phyloP scores from a whole-genome alignment of 2,888 invertebrate species.

The Eupithecia subfuscata region DNA sequence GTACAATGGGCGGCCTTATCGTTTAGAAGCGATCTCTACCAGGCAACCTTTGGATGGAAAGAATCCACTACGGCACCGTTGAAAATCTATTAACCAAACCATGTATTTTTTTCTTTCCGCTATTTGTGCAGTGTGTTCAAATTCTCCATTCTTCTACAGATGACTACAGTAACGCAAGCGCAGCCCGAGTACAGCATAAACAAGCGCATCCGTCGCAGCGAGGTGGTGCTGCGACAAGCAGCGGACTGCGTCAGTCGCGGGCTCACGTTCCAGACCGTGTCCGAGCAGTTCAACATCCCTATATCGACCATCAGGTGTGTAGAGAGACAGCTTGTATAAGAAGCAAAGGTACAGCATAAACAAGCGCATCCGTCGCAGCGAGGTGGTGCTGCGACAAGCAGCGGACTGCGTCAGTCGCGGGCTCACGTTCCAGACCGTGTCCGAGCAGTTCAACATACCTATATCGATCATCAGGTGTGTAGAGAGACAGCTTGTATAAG shows the following conservation, averaged over 20 bases:
- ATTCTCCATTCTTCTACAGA: background rate
- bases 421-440: slow-evolving; percentile 94
- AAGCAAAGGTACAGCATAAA: slow-evolving; percentile 58
- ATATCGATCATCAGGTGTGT: too few species aligned
- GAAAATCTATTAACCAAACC: too few species aligned
- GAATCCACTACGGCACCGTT: too few species aligned
- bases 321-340: background rate
- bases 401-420: slow-evolving; percentile 94
- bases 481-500: background rate
- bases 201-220: slow-evolving; percentile 88
- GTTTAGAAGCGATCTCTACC: too few species aligned
- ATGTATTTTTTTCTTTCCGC: too few species aligned
- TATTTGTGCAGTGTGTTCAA: too few species aligned
- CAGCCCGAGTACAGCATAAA: slow-evolving; percentile 70
- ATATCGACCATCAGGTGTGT: slow-evolving; percentile 90
- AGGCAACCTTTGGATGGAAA: too few species aligned
- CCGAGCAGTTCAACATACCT: too few species aligned
- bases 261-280: slow-evolving; percentile 94
- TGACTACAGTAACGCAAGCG: slow-evolving; percentile 33
- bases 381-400: slow-evolving; percentile 90
- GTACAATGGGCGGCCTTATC: too few species aligned
- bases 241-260: slow-evolving; percentile 94
- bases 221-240: slow-evolving; percentile 90
- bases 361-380: slow-evolving; percentile 88
- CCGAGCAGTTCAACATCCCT: slow-evolving; percentile 94